Base-by-base conservation (phyloP, 2,113 vertebrate genomes). In the Podarcis raffonei region DNA sequence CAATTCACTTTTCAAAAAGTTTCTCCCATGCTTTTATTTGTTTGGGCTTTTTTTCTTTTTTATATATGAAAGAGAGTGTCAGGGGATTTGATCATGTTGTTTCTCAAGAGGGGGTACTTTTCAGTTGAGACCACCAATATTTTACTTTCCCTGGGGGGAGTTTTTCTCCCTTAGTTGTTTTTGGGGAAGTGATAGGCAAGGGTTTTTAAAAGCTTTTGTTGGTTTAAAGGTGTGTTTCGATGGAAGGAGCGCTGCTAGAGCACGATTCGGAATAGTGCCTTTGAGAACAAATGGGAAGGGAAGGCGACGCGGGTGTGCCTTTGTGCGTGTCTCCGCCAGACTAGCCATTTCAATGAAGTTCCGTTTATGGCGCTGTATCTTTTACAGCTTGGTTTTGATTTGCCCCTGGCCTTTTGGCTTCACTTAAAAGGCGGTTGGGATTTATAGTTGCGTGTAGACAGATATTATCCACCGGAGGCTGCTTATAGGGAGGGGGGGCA, bases 401-500 rank as follows among this genome's bases (percentile, higher is more conserved):
- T 74, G 78, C 48, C 90, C 82, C 84, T 32, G 48, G 18, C 84
- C 3, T 91, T 86, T 94, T 62, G 53, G 27, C 80, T 66, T 1
- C 53, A 39, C 79, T 84, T 90, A 48, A 94, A 89, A 89, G 20
- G 81, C 90, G 85, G 91, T n/a, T 62, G 87, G 92, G 93, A 96
- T 97, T 97, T 96, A 96, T 96, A 91, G 94, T 23, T 90, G 91
- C 86, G 62, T 4, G 72, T 12, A 94, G 94, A 93, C 91, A 93
- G 94, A 94, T 95, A 97, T 96, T 94, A 96, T 89, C 88, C 97
- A 96, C 97, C 87, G 42, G 96, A 97, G 97, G 90, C 97, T 94
- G 84, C 95, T 98, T 96, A 84, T 68, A 95, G 92, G 95, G 94
- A 95, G 93, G 83, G 88, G 59, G 23, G 74, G 74, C 13, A 23